Conservation (phyloP, 2,888 invertebrate genomes). For the Cataglyphis albicans region DNA sequence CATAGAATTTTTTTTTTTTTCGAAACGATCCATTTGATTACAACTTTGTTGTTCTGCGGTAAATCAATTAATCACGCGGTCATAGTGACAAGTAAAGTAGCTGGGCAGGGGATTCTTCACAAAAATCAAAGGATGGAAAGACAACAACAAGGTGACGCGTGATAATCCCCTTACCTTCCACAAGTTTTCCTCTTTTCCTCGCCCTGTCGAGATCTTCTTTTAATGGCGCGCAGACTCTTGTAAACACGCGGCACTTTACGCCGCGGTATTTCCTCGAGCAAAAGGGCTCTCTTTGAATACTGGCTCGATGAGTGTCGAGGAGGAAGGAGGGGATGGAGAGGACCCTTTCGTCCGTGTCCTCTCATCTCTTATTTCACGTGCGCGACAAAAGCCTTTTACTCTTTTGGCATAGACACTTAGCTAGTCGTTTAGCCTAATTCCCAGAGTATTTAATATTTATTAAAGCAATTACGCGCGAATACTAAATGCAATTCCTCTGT, state of each 20-base stretch:
- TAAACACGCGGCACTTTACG: constrained; percentile 62
- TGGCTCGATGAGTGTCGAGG: constrained; percentile 57
- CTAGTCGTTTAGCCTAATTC: constrained; percentile 63
- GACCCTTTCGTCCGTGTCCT: constrained; percentile 53
- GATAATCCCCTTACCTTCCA: constrained; percentile 41
- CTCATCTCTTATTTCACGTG: constrained; percentile 57
- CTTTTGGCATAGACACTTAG: constrained; percentile 59
- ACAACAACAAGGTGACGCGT: constrained; percentile 30
- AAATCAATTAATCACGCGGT: constrained; percentile 38
- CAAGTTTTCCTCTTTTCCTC: constrained; percentile 36
- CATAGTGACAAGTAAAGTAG: not conserved
- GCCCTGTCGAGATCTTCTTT: constrained; percentile 24
- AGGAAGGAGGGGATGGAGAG: not conserved
- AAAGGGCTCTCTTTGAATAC: constrained; percentile 69
- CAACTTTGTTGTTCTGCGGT: not conserved
- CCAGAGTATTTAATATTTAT: constrained; percentile 24
- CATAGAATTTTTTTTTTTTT: not conserved
- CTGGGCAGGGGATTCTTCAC: not conserved
- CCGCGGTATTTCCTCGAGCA: constrained; percentile 59
- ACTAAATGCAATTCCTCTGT: not conserved
- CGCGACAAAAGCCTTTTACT: constrained; percentile 66
- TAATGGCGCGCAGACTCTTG: constrained; percentile 59
- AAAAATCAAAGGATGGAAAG: constrained; percentile 45
- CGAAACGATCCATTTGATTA: not conserved
- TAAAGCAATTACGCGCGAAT: constrained; percentile 35